phyloP scores from a whole-genome alignment of 37 sponge, comb jelly and placozoan genomes.

The Halichondria panicea region DNA sequence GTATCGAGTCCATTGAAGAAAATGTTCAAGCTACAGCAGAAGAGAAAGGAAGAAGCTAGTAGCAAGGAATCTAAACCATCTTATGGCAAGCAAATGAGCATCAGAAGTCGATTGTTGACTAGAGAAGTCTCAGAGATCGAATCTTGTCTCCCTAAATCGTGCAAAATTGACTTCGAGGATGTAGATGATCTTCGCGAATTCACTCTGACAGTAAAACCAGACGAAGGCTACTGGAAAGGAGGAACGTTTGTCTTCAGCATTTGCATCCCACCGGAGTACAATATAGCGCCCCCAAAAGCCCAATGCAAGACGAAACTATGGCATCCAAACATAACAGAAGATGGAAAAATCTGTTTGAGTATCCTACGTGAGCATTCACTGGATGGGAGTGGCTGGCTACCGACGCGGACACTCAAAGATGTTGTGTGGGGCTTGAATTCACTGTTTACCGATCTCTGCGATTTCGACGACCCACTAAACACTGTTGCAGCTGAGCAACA shows the following conservation, averaged over 20 bases:
- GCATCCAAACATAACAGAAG: slow-evolving; percentile 89
- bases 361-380: slow-evolving; percentile 71
- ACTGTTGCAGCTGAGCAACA: slow-evolving; percentile 72
- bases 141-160: slow-evolving; percentile 42
- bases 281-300: slow-evolving; percentile 65
- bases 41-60: slow-evolving; percentile 62
- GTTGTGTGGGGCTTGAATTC: slow-evolving; percentile 79
- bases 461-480: slow-evolving; percentile 87
- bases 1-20: neutral
- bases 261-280: slow-evolving; percentile 68
- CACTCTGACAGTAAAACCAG: slow-evolving; percentile 51
- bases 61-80: slow-evolving; percentile 16
- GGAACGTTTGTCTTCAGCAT: slow-evolving; percentile 71
- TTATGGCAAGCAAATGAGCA: slow-evolving; percentile 61
- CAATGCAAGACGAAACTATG: slow-evolving; percentile 70
- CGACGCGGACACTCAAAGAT: slow-evolving; percentile 77
- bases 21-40: slow-evolving; percentile 83
- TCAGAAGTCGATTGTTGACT: slow-evolving; percentile 69
- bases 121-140: slow-evolving; percentile 65
- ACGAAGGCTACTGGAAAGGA: slow-evolving; percentile 83
- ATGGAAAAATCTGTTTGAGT: slow-evolving; percentile 81
- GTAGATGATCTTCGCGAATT: slow-evolving; percentile 73
- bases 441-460: slow-evolving; percentile 72
- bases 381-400: slow-evolving; percentile 81
- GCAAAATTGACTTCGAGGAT: slow-evolving; percentile 57